Conservation (phyloP, 2,797 vertebrate genomes). For the Lerista edwardsae region DNA sequence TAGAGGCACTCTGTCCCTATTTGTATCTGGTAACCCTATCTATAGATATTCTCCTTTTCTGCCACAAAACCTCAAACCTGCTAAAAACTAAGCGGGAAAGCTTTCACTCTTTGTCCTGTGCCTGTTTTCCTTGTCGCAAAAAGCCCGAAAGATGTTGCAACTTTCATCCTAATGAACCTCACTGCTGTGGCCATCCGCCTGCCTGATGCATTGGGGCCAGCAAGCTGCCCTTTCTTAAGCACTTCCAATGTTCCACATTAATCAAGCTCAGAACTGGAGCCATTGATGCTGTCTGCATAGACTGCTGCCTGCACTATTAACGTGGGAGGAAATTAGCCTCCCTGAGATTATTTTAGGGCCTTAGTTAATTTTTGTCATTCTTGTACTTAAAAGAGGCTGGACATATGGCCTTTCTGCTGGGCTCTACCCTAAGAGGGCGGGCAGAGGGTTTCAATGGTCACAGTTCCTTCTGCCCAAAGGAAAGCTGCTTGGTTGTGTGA, state of each 20-base stretch:
- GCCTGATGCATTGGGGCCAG: constrained; percentile 22
- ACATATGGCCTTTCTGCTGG: not conserved
- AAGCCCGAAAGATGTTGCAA: constrained; percentile 37
- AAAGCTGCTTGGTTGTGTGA: not conserved
- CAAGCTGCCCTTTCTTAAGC: constrained; percentile 28
- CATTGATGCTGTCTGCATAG: constrained; percentile 7
- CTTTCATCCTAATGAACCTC: constrained; percentile 28
- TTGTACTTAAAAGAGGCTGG: not conserved
- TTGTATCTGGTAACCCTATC: too few relatives aligned
- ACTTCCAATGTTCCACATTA: constrained; percentile 46
- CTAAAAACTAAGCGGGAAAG: not conserved
- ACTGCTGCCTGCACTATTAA: constrained; percentile 31
- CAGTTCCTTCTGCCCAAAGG: not conserved
- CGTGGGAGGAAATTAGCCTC: constrained; percentile 30
- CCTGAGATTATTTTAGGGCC: constrained; percentile 23
- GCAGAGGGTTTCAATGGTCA: not conserved
- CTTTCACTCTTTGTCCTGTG: constrained; percentile 30
- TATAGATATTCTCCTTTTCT: not conserved
- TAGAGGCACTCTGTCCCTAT: too few relatives aligned
- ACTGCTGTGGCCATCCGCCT: constrained; percentile 19
- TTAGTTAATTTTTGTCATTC: constrained; percentile 2
- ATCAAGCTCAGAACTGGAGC: constrained; percentile 37
- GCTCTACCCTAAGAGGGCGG: not conserved
- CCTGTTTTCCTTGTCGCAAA: not conserved
- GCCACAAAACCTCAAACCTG: too few relatives aligned